Evolutionary conservation across 2,888 invertebrate species (phyloP).

Genomic region (Amphipoea oculea): DNA sequence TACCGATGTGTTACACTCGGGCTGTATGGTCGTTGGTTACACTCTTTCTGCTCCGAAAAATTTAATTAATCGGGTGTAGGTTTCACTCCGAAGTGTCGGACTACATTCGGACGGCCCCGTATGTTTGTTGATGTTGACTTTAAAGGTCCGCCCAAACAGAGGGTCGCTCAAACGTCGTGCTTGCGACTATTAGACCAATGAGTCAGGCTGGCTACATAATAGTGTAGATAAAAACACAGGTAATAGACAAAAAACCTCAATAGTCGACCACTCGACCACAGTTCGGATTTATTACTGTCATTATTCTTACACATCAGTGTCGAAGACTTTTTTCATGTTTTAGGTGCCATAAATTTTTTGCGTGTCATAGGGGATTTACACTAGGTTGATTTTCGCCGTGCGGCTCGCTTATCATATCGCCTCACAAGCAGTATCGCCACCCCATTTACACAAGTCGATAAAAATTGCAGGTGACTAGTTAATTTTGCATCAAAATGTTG

Average conservation of each 20-base stretch:
- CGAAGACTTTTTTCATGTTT: constrained; percentile 11
- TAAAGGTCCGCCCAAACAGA: not conserved
- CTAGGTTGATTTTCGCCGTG: not conserved
- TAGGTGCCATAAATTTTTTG: constrained; percentile 6
- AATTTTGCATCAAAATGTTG: no score
- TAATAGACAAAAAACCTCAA: not conserved
- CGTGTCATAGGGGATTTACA: not conserved
- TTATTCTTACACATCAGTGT: constrained; percentile 3
- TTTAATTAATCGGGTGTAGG: not conserved
- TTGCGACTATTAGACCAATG: not conserved
- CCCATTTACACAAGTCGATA: no score
- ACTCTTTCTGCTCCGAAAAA: not conserved
- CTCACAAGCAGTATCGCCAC: not conserved
- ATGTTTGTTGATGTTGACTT: not conserved
- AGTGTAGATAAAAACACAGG: not conserved
- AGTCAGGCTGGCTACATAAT: not conserved
- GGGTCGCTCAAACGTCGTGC: not conserved
- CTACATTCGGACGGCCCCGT: not conserved
- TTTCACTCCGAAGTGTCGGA: not conserved
- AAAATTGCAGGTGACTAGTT: no score
- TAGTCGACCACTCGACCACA: constrained; percentile 3
- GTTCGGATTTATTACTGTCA: constrained; percentile 15
- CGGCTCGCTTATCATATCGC: not conserved
- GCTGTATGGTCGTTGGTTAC: no score
- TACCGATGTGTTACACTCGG: not conserved